Evolutionary conservation across 2,888 invertebrate genomes (phyloP).

Genomic region (Octonoba sinensis): DNA sequence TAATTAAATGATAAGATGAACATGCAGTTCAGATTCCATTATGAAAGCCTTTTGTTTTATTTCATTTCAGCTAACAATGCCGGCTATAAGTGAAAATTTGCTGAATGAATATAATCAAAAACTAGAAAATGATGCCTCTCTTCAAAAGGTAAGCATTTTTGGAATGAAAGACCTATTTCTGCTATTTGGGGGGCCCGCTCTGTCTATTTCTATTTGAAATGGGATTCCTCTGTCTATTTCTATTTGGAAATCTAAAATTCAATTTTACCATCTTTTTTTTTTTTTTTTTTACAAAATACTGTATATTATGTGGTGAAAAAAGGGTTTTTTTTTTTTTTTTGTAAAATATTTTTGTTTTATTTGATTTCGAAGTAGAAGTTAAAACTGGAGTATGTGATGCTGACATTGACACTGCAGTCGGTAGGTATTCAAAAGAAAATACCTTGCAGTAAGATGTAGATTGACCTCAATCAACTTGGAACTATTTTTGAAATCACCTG

Average conservation of each 20-base stretch:
- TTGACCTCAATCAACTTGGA: too few species aligned
- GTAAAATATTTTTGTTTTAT: neutral
- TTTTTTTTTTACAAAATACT: neutral
- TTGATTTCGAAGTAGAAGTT: too few species aligned
- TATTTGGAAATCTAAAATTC: neutral
- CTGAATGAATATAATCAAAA: slow-evolving; percentile 78
- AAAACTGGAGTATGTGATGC: too few species aligned
- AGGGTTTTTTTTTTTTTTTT: slow-evolving; percentile 13
- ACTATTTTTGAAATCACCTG: too few species aligned
- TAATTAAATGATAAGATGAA: too few species aligned
- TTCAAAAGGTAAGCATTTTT: slow-evolving; percentile 72
- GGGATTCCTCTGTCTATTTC: neutral
- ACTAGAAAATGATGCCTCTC: slow-evolving; percentile 76
- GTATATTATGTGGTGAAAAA: too few species aligned
- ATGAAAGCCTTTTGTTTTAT: neutral
- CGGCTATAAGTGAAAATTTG: slow-evolving; percentile 80
- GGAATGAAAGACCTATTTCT: neutral
- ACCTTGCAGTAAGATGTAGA: too few species aligned
- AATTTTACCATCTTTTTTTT: neutral
- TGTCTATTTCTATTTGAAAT: neutral
- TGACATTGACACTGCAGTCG: too few species aligned
- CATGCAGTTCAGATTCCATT: too few species aligned
- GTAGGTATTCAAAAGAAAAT: too few species aligned
- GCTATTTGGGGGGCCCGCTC: neutral
- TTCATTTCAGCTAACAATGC: slow-evolving; percentile 72